Percentiles rank a stretch among this genome's conserved stretches.
These are phyloP conservation scores for Papilio demoleus DNA, from an alignment of 2,888 invertebrate species.

Conservation along the genomic window DNA sequence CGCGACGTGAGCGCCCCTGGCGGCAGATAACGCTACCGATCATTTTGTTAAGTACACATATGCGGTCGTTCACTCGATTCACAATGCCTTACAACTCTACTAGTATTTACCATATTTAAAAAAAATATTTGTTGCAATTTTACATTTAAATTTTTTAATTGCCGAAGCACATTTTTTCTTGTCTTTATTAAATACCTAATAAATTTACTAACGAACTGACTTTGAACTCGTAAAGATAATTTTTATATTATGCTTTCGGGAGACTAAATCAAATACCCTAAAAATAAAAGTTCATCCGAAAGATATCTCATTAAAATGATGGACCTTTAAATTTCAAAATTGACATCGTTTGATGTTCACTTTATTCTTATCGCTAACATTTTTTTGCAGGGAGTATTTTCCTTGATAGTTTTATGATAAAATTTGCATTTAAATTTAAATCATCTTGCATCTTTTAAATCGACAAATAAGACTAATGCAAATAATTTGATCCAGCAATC, in stretches of 20 bases:
- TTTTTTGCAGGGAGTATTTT: conserved; percentile 25
- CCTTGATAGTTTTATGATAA: conserved; percentile 37
- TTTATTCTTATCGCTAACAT: conserved; percentile 35
- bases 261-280: conserved; percentile 24
- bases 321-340: conserved; percentile 39
- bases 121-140: not conserved
- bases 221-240: conserved; percentile 40
- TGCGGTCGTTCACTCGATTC: conserved; percentile 17
- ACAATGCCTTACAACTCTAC: conserved; percentile 2
- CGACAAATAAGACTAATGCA: conserved; percentile 7
- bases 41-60: conserved; percentile 65
- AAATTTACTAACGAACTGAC: conserved; percentile 31
- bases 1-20: conserved; percentile 72
- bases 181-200: conserved; percentile 32
- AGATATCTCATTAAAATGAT: conserved; percentile 39
- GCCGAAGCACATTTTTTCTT: not conserved
- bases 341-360: conserved; percentile 41
- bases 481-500: conserved; percentile 1
- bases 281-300: conserved; percentile 27
- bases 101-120: not conserved
- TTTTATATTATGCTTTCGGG: conserved; percentile 30
- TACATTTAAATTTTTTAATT: not conserved
- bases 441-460: conserved; percentile 2
- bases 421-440: conserved; percentile 23
- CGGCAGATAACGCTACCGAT: conserved; percentile 75